Percentiles rank a stretch among this genome's conserved stretches.
These are phyloP conservation scores for Platycheirus rosarum DNA, from an alignment of 2,888 invertebrate genomes.

Conservation along the genomic window DNA sequence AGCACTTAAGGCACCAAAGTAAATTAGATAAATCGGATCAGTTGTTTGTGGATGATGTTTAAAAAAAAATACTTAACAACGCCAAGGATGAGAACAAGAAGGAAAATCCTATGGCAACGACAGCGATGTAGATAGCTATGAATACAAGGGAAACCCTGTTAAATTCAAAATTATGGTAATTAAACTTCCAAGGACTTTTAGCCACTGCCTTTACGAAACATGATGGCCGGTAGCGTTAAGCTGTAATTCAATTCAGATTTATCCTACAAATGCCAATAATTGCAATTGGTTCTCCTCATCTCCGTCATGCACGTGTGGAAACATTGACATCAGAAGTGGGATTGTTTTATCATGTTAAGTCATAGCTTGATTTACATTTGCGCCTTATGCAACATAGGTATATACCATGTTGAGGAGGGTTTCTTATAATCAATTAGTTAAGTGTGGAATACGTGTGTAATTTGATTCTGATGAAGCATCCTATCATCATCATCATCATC, in stretches of 20 bases:
- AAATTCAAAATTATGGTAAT: conserved; percentile 64
- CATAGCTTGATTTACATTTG: conserved; percentile 1
- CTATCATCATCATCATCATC: neutral
- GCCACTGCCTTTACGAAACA: neutral
- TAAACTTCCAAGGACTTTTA: conserved; percentile 2
- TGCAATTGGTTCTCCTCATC: neutral
- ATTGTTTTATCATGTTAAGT: neutral
- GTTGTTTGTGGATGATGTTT: neutral
- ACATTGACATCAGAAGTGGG: neutral
- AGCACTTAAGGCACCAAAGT: conserved; percentile 8
- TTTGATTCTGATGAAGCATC: neutral
- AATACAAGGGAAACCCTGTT: conserved; percentile 28
- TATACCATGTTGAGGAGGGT: neutral
- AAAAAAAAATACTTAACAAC: neutral
- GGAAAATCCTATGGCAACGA: neutral
- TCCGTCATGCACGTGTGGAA: neutral
- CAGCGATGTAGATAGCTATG: conserved; percentile 2
- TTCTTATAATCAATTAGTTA: conserved; percentile 16
- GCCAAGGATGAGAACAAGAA: neutral
- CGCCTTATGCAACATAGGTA: neutral
- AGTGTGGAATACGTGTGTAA: conserved; percentile 4
- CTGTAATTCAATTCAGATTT: conserved; percentile 23
- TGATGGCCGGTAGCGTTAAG: neutral
- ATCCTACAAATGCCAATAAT: conserved; percentile 10
- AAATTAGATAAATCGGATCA: conserved; percentile 58